A percentile compares a stretch with the other conserved stretches of the same genome.
Conservation (phyloP, 2,888 invertebrate species). For the Siphonodentalium dalli region DNA sequence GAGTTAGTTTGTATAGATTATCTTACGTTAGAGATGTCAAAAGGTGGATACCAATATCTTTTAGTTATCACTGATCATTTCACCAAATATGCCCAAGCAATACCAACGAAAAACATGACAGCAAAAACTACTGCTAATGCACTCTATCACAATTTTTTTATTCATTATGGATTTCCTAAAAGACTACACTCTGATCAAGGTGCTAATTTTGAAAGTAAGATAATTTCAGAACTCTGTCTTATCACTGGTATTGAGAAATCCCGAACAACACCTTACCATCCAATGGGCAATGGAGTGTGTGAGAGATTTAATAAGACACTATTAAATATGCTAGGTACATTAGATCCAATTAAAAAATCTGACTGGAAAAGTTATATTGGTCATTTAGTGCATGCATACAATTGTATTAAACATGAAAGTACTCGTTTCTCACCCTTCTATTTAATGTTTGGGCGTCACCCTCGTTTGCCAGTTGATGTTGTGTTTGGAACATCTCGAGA, state of each 20-base stretch:
- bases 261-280: conserved; percentile 19
- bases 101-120: conserved; percentile 15
- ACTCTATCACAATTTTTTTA: conserved; percentile 14
- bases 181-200: conserved; percentile 19
- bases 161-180: conserved; percentile 9
- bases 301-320: conserved; percentile 12
- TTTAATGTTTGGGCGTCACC: conserved; percentile 7
- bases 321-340: conserved; percentile 14
- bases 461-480: conserved; percentile 11
- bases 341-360: conserved; percentile 7
- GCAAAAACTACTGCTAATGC: conserved; percentile 10
- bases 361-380: conserved; percentile 18
- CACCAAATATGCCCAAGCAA: conserved; percentile 13
- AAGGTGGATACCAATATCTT: conserved; percentile 14
- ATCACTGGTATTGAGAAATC: conserved; percentile 2
- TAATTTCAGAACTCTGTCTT: conserved; percentile 1
- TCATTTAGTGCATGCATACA: conserved; percentile 17
- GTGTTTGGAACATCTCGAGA: conserved; percentile 1
- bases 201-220: conserved; percentile 10
- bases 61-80: conserved; percentile 16
- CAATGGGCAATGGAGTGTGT: conserved; percentile 14
- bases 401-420: conserved; percentile 10
- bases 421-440: conserved; percentile 7
- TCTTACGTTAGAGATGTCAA: conserved; percentile 9
- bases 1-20: conserved; percentile 19